These are phyloP conservation scores for Dicrostonyx torquatus DNA, from an alignment of 2,797 vertebrate species.

Conservation along the genomic window DNA sequence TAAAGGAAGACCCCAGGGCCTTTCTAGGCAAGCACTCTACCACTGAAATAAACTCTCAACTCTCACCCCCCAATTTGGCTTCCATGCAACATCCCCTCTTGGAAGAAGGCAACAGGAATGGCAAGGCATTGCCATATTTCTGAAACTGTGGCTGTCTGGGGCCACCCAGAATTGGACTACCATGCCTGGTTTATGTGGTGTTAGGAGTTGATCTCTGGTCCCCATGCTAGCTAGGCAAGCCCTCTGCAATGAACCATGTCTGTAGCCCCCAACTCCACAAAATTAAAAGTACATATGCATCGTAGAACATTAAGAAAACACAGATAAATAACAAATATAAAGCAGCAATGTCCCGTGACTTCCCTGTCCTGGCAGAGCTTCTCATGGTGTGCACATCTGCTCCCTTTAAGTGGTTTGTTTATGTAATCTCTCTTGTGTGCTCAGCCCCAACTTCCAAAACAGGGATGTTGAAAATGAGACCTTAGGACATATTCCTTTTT, in stretches of 20 bases:
- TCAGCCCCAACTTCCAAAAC: neutral
- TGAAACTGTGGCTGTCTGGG: too few relatives aligned
- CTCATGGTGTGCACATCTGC: neutral
- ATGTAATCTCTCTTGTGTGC: neutral
- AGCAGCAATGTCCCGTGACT: neutral
- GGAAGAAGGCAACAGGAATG: too few relatives aligned
- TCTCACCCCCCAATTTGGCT: neutral
- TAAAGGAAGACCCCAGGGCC: neutral
- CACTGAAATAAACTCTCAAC: neutral
- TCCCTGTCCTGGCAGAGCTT: neutral
- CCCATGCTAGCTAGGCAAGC: too few relatives aligned
- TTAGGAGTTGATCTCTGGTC: neutral
- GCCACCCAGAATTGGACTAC: neutral
- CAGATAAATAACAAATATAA: neutral
- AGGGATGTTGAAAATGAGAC: neutral
- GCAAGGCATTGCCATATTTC: neutral
- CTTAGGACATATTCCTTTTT: neutral
- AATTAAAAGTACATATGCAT: neutral
- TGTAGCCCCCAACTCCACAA: neutral
- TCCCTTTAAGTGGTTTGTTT: neutral
- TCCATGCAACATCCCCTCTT: neutral
- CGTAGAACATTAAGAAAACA: slow-evolving; percentile 24
- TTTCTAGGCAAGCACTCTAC: neutral
- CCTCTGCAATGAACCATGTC: neutral
- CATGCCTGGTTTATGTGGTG: neutral